Base-by-base conservation (phyloP, 2,113 vertebrate species). In the Nothocercus julius region DNA sequence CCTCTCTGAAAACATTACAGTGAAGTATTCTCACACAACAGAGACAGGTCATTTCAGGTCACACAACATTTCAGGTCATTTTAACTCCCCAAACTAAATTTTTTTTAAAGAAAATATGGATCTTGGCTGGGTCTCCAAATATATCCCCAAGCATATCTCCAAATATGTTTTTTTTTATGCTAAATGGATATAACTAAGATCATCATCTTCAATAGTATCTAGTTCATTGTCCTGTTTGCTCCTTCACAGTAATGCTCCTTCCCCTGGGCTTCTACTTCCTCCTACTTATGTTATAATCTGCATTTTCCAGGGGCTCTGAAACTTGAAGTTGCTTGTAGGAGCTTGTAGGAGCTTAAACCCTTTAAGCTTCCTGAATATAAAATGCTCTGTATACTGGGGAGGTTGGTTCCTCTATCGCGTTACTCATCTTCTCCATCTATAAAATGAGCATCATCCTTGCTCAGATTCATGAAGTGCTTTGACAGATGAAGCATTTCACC, bases 321-420 rank as follows among this genome's bases (percentile, higher is more conserved):
- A 90, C 51, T 88, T 68, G 3, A 0, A 24, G 9, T 28, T 93
- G 89, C 88, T 94, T 96, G 54, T 15, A 95, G 24, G 32, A 85
- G 38, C n/a, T 87, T 82, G 9, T 87, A n/a, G n/a, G n/a, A n/a
- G n/a, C 27, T 78, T 91, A 93, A 96, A 80, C 76, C 78, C 67
- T 85, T 89, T 78, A 70, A 64, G 32, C 66, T 74, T 93, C 63
- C 80, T 67, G 19, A 51, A 47, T 9, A 30, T 40, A 49, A 61
- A 56, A 30, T 4, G 11, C 3, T 1, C 56, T n/a, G 4, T 36
- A 2, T 38, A 8, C 11, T 20, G 93, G 74, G 45, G 67, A 88
- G 42, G 25, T 62, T 27, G 77, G 7, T 69, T 51, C 44, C 66
- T 87, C 22, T 30, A 18, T 53, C 28, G 4, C 3, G 0, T 53